A percentile compares a stretch with the other conserved stretches of the same genome.
phyloP scores from a whole-genome alignment of 2,888 invertebrate species.

The Odiellus spinosus region DNA sequence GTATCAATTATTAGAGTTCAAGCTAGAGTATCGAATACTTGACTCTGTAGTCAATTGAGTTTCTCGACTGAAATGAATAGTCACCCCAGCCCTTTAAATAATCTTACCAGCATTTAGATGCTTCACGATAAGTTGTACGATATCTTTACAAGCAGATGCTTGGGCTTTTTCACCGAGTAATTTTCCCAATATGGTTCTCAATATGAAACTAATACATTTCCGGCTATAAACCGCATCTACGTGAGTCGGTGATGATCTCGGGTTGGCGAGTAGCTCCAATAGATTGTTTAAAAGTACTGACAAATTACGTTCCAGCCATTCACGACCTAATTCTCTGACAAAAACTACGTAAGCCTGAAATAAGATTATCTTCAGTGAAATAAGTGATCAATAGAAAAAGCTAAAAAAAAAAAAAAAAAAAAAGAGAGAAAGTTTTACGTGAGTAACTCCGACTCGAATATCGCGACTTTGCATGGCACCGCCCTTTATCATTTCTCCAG shows the following conservation, averaged over 20 bases:
- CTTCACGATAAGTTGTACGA: slow-evolving; percentile 57
- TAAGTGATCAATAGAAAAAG: too few species aligned
- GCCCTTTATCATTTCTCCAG: slow-evolving; percentile 88
- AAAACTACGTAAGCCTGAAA: slow-evolving; percentile 84
- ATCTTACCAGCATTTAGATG: slow-evolving; percentile 16
- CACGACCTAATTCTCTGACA: slow-evolving; percentile 78
- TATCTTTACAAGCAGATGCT: slow-evolving; percentile 82
- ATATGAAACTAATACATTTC: slow-evolving; percentile 89
- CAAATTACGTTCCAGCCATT: slow-evolving; percentile 87
- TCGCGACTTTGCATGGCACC: slow-evolving; percentile 84
- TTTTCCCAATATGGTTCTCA: slow-evolving; percentile 77
- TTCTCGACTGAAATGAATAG: too few species aligned
- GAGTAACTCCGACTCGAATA: slow-evolving; percentile 91
- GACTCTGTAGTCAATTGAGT: too few species aligned
- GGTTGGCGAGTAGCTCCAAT: slow-evolving; percentile 77
- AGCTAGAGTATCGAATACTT: too few species aligned
- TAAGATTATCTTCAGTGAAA: background rate
- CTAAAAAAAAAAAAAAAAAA: background rate
- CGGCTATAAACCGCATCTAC: slow-evolving; percentile 95
- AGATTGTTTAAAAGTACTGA: slow-evolving; percentile 72
- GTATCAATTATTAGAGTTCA: too few species aligned
- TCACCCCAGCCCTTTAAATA: too few species aligned
- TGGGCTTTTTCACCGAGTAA: slow-evolving; percentile 95
- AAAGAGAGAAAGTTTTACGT: too few species aligned
- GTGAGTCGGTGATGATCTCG: slow-evolving; percentile 86